Evolutionary conservation across 2,888 invertebrate genomes (phyloP).

Genomic region (Meloe dianella): DNA sequence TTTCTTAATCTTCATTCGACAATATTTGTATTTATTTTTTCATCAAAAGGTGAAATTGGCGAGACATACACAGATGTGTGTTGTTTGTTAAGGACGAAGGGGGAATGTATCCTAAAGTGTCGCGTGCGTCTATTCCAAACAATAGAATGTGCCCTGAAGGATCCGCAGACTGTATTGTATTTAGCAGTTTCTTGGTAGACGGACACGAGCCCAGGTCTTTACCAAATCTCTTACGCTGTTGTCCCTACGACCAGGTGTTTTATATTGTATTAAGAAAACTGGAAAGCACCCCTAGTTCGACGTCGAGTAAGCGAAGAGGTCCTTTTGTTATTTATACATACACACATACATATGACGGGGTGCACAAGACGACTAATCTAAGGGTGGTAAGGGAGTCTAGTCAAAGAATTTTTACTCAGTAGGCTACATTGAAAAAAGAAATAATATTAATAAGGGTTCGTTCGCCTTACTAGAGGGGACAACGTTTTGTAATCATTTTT

Average conservation of each 20-base stretch:
- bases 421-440: neutral
- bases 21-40: neutral
- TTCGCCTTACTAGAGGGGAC: constrained; percentile 9
- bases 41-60: constrained; percentile 6
- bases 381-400: constrained; percentile 37
- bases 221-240: neutral
- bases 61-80: constrained; percentile 27
- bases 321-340: constrained; percentile 24
- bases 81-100: constrained; percentile 13
- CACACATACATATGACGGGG: constrained; percentile 16
- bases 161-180: constrained; percentile 41
- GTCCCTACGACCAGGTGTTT: constrained; percentile 36
- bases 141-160: neutral
- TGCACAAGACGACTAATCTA: constrained; percentile 41
- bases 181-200: constrained; percentile 35
- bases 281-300: constrained; percentile 32
- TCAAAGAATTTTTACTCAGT: constrained; percentile 26
- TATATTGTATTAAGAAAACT: constrained; percentile 22
- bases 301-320: constrained; percentile 19
- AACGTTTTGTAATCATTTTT: constrained; percentile 25
- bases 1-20: no score
- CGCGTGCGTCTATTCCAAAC: constrained; percentile 27
- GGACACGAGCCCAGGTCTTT: constrained; percentile 36
- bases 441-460: constrained; percentile 4
- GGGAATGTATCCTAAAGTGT: constrained; percentile 20